Evolutionary conservation across 2,113 vertebrate genomes (phyloP), one percentile per base, ranked within the genome.

Genomic region (Morone chrysops): DNA sequence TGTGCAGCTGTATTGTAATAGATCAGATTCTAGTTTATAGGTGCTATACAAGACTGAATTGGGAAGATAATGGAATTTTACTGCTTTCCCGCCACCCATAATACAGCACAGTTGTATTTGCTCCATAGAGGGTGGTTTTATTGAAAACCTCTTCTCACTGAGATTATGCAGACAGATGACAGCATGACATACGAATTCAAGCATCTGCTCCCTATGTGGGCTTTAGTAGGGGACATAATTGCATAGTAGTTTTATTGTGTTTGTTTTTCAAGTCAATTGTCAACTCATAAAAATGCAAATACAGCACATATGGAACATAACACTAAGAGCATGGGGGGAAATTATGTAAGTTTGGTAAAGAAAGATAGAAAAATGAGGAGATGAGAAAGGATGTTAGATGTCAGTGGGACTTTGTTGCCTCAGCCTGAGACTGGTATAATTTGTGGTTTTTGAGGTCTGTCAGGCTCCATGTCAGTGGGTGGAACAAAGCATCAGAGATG

Each of bases 201-300:
- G 85, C 88, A 81, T 87, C 81, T 85, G 83, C 88, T 84, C 75
- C 57, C 80, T 17, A 47, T 62, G 41, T 61, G 22, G 69, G 74
- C 78, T 88, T 87, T 72, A 74, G 73, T 67, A 17, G 67, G 78
- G 63, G 68, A 62, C 57, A 62, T 84, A 82, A 88, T 88, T 90
- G 75, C 80, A 53, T 60, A 54, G 72, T 78, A 50, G 60, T 91
- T 86, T 89, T 84, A 86, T 89, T 84, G 75, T 85, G 67, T 91
- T 93, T 89, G 87, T 84, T 88, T 80, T 87, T 85, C 48, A 67
- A 82, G 76, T 89, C 81, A 83, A 82, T 90, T 89, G 87, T 80
- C 78, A 60, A 69, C 70, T 79, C 60, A 75, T 91, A 80, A 91
- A 94, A 85, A 86, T 90, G 87, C 66, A 89, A 86, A 90, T 89